Base-by-base conservation (phyloP, 2,888 invertebrate genomes). In the Actias luna region DNA sequence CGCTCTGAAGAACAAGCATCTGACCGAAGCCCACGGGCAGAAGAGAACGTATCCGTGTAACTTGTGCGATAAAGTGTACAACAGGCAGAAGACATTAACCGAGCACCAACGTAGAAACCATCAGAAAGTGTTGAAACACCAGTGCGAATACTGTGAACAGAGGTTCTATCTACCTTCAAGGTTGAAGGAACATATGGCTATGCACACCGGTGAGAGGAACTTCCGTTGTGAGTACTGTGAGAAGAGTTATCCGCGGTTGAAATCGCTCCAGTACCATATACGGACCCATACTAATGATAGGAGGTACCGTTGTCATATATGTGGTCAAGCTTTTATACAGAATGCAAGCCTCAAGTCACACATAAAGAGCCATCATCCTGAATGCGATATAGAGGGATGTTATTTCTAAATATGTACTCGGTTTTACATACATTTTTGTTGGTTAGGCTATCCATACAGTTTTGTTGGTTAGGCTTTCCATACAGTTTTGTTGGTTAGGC, bases 301-400 rank as follows among this genome's bases (percentile, higher is more conserved):
- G 25, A 81, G 94, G 7, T 94, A 93, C 62, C 77, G 93, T 1
- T 94, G 95, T 67, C 88, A 93, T 61, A 82, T 89, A 63, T 94
- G 94, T 65, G 92, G 87, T 1, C 93, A 93, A 57, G 93, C 93
- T 0, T 94, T 94, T 62, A 93, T 94, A 61, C 94, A 94, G 63
- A 93, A 94, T 60, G 91, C 94, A 0, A 94, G 94, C 67, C 71
- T 94, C 52, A 94, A 94, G 67, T 89, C 93, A 0, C 94, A 94
- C 75, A 92, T 94, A 60, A 94, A 94, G 62, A 93, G 88, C 8
- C 94, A 94, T 66, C 93, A 94, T 70, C 91, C 93, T 0, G 91
- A 90, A 55, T 90, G 89, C 69, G 90, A 89, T 69, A 81, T 90
- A 0, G 88, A 89, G 2, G 87, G 84, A 2, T 88, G 87, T 39